Evolutionary conservation across 2,113 vertebrate genomes (phyloP), one percentile per base, ranked within the genome.

Genomic region (Steatornis caripensis): DNA sequence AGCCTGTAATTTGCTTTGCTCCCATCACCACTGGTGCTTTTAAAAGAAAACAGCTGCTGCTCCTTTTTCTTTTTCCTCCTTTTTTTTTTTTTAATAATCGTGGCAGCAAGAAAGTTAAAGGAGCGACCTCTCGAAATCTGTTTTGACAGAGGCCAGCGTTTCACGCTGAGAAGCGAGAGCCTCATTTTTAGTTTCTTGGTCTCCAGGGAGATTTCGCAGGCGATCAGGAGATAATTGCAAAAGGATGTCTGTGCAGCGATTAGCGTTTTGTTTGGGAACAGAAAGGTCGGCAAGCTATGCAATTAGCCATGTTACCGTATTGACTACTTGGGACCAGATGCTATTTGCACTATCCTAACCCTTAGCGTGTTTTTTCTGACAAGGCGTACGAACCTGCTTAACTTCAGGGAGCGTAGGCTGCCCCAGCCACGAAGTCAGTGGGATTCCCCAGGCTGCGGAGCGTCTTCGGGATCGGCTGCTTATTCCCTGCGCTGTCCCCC

Each of bases 1-100:
- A 96, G 80, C 76, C 93, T 95, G 48, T 95, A 92, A 92, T 97
- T 95, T 96, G 41, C 70, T 93, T 95, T 92, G 43, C n/a, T 95
- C 72, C 76, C 87, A 77, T 69, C 64, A 70, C 61, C 86, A 43
- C 48, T 30, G 34, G 10, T 84, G 72, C 80, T 89, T 96, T 93
- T 68, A 95, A 92, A 96, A 74, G 65, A 79, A 90, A 87, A 77
- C 81, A 95, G 45, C 45, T 77, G 85, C 79, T 77, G 19, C 23
- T n/a, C n/a, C n/a, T n/a, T n/a, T n/a, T n/a, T n/a, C n/a, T n/a
- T n/a, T n/a, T n/a, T n/a, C n/a, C n/a, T n/a, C n/a, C n/a, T n/a
- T n/a, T n/a, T n/a, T n/a, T 45, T 64, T 70, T 77, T 77, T 43
- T 43, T 43, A 43, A 43, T 12, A 43, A 43, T 62, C 60, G 62